These are phyloP conservation scores for Chaetodon trifasciatus DNA, from an alignment of 2,797 vertebrate species.

Conservation along the genomic window DNA sequence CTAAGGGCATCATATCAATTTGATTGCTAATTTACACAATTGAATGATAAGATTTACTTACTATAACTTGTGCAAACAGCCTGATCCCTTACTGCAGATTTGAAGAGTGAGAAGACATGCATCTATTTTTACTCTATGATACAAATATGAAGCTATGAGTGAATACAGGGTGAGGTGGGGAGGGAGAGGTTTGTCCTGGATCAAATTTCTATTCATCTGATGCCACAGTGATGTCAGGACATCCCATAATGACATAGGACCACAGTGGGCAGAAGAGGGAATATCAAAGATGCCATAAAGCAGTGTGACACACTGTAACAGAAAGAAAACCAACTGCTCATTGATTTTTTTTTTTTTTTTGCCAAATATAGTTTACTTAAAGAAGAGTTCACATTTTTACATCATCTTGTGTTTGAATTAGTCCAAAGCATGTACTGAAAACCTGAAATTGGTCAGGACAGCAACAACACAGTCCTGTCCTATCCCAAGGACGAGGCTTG, in stretches of 20 bases:
- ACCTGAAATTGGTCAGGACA: neutral
- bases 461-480: neutral
- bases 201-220: neutral
- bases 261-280: neutral
- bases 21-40: neutral
- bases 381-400: neutral
- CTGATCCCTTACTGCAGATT: neutral
- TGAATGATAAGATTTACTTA: neutral
- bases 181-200: too few species aligned
- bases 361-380: constrained; percentile 7
- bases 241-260: neutral
- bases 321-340: neutral
- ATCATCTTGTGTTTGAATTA: neutral
- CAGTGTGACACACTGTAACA: neutral
- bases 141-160: neutral
- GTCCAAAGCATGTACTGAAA: neutral
- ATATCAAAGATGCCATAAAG: neutral
- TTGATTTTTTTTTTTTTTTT: constrained; percentile 2
- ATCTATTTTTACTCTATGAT: neutral
- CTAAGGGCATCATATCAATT: neutral
- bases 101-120: neutral
- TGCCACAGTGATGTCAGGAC: neutral
- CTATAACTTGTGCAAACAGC: neutral
- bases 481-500: constrained; percentile 1
- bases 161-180: neutral